phyloP scores from a whole-genome alignment of 1,140 invertebrate genomes.

The Propsilocerus akamusi region DNA sequence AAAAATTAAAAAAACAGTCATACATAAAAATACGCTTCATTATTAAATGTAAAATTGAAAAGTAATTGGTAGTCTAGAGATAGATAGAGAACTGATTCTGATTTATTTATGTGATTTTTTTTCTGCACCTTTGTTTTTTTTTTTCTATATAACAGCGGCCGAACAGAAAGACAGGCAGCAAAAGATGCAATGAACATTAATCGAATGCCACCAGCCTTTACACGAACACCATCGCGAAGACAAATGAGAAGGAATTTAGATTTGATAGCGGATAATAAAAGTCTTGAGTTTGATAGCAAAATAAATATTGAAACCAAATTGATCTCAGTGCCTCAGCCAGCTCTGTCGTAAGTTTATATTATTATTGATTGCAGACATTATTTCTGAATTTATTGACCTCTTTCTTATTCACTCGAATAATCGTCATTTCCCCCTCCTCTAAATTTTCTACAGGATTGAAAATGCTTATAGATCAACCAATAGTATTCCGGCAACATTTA shows the following conservation, averaged over 20 bases:
- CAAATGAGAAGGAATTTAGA: slow-evolving; percentile 61
- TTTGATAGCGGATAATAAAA: slow-evolving; percentile 32
- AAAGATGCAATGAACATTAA: slow-evolving; percentile 35
- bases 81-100: neutral
- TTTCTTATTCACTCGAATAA: neutral
- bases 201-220: slow-evolving; percentile 62
- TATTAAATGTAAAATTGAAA: neutral
- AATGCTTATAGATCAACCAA: slow-evolving; percentile 29
- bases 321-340: slow-evolving; percentile 14
- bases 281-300: slow-evolving; percentile 11
- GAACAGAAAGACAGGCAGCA: slow-evolving; percentile 42
- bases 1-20: neutral
- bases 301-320: slow-evolving; percentile 11
- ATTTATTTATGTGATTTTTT: too few relatives aligned
- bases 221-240: slow-evolving; percentile 71
- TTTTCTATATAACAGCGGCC: slow-evolving; percentile 38
- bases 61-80: neutral
- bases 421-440: neutral
- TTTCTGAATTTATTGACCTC: neutral
- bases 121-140: slow-evolving; percentile 8
- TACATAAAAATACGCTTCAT: neutral
- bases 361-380: slow-evolving; percentile 1
- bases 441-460: slow-evolving; percentile 20
- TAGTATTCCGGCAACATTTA: slow-evolving; percentile 24
- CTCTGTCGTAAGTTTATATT: slow-evolving; percentile 11